Evolutionary conservation across 2,113 vertebrate species (phyloP), one percentile per base, ranked within the genome.

Genomic region (Eublepharis macularius): DNA sequence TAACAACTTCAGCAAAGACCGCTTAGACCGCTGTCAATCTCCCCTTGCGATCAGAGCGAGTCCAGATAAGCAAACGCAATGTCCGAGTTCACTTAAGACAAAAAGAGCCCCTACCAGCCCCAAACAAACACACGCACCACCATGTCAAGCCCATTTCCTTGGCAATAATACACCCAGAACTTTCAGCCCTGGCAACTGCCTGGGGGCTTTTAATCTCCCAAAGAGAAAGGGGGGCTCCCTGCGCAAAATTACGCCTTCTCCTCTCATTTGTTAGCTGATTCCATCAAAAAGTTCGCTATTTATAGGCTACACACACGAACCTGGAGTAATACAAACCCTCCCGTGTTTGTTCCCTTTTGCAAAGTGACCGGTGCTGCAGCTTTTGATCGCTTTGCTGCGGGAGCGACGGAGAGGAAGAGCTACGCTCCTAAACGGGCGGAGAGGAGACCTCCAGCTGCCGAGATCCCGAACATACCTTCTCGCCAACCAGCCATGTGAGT

Each of bases 231-330:
- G 94, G 94, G 95, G 94, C 86, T 89, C 91, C 92, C 89, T 83
- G 95, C 90, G 95, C 94, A 94, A 91, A 94, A 93, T 94, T 92
- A 95, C 94, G 91, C 93, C 93, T 90, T 95, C 94, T 95, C 86
- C 92, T 96, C 95, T 95, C 95, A 95, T 97, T 96, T 96, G 95
- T 96, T 95, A 89, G 91, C 91, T 86, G 93, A 94, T 96, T 96
- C 92, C 66, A 93, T 95, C 95, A 92, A 94, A 96, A 97, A 97
- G 95, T 97, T 97, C 93, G 92, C 96, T 97, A 96, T 97, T 97
- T 97, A 95, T 96, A 97, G 95, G 94, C 93, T 93, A 94, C 94
- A 89, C 92, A 81, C 87, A 75, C 91, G 94, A 89, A 96, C 93
- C 89, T 81, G 91, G 92, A 95, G 94, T 91, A 93, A 91, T 94